phyloP scores from a whole-genome alignment of 2,797 vertebrate genomes.

The Pseudomugil gertrudae region DNA sequence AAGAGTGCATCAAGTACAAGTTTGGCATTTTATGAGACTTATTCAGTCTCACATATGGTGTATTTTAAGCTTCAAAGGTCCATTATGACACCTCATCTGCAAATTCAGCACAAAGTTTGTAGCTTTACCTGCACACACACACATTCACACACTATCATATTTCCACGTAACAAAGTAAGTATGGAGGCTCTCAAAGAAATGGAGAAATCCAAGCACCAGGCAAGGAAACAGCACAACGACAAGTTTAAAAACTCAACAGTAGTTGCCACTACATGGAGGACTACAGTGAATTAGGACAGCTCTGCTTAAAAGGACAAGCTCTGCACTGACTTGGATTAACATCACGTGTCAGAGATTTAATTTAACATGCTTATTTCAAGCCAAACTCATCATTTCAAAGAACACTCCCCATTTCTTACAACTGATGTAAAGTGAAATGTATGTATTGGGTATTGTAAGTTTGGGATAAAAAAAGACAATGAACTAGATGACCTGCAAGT shows the following conservation, averaged over 20 bases:
- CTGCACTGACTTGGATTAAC: background rate
- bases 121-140: constrained; percentile 18
- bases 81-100: constrained; percentile 32
- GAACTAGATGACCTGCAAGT: no score
- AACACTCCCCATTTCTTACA: background rate
- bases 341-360: background rate
- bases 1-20: constrained; percentile 19
- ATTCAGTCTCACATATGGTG: constrained; percentile 8
- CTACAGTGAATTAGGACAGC: constrained; percentile 1
- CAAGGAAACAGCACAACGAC: constrained; percentile 21
- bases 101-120: constrained; percentile 49
- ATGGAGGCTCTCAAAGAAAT: constrained; percentile 56
- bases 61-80: constrained; percentile 31
- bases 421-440: no score
- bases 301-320: background rate
- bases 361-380: background rate
- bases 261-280: background rate
- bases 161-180: constrained; percentile 40
- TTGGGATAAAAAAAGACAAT: no score
- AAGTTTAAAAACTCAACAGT: constrained; percentile 31
- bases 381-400: background rate
- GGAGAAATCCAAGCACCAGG: constrained; percentile 37
- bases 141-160: constrained; percentile 12
- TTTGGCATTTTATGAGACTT: constrained; percentile 17
- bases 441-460: no score